These are phyloP conservation scores for Drosophila leonis DNA, from an alignment of 2,888 invertebrate genomes.

Conservation along the genomic window DNA sequence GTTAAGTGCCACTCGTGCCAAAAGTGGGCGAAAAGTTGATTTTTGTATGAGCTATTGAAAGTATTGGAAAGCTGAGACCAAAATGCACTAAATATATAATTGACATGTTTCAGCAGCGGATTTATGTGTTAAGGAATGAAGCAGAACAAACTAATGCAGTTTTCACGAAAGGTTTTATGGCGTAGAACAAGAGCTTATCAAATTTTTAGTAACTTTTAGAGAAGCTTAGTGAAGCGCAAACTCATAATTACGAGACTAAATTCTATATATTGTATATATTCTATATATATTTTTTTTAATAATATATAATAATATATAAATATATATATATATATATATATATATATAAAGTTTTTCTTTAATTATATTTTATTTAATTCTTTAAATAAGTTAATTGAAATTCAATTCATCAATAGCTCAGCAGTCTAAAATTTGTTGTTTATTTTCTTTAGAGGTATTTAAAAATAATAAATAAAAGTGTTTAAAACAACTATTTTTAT, in stretches of 20 bases:
- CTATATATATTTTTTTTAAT: not conserved
- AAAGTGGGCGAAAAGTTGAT: constrained; percentile 41
- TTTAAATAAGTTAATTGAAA: not conserved
- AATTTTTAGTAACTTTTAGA: not conserved
- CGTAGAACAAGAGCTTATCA: not conserved
- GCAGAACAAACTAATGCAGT: not conserved
- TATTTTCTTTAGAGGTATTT: too few relatives aligned
- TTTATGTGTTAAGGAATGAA: too few relatives aligned
- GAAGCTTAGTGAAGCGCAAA: not conserved
- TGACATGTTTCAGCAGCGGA: constrained; percentile 3
- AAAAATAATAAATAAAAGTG: too few relatives aligned
- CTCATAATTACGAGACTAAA: not conserved
- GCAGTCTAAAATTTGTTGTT: too few relatives aligned
- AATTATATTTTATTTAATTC: not conserved
- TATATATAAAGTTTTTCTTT: too few relatives aligned
- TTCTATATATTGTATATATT: too few relatives aligned
- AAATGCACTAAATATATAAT: constrained; percentile 17
- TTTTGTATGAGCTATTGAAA: constrained; percentile 23
- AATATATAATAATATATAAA: too few relatives aligned
- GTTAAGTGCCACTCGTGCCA: constrained; percentile 52
- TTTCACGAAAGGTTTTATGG: not conserved
- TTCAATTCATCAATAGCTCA: too few relatives aligned
- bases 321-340: too few relatives aligned
- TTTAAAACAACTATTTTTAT: too few relatives aligned
- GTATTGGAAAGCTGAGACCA: constrained; percentile 28